Conservation (phyloP, 2,113 vertebrate species). For the Microcebus tavaratra region DNA sequence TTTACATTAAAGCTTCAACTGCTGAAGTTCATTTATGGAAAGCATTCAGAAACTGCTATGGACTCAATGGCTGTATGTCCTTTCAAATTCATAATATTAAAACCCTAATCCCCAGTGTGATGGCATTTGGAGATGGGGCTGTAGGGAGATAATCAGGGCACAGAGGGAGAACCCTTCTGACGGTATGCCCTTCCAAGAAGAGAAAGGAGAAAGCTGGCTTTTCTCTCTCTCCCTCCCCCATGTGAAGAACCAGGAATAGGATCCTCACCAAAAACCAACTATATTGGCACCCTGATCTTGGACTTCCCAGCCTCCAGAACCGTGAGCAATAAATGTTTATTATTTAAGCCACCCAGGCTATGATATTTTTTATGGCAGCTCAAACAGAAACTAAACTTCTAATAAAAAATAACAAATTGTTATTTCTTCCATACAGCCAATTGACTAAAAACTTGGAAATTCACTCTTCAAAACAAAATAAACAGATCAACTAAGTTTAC, state of each 20-base stretch:
- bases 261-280: not conserved
- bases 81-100: not conserved
- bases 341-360: not conserved
- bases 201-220: not conserved
- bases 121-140: not conserved
- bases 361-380: not conserved
- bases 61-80: not conserved
- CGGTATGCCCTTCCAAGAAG: not conserved
- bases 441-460: conserved; percentile 1
- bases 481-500: not conserved
- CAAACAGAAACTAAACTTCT: not conserved
- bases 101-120: not conserved
- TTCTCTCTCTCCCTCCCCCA: not conserved
- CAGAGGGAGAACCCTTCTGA: not conserved
- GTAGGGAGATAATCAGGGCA: not conserved
- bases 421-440: not conserved
- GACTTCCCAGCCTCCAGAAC: not conserved
- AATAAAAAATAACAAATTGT: not conserved
- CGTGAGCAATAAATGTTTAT: not conserved
- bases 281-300: not conserved
- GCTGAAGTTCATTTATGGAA: not conserved
- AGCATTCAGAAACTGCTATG: not conserved
- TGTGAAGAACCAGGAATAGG: not conserved
- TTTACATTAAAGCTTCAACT: conserved; percentile 20
- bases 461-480: conserved; percentile 45